Conservation (phyloP, 2,113 vertebrate genomes). For the Hippocampus zosterae region DNA sequence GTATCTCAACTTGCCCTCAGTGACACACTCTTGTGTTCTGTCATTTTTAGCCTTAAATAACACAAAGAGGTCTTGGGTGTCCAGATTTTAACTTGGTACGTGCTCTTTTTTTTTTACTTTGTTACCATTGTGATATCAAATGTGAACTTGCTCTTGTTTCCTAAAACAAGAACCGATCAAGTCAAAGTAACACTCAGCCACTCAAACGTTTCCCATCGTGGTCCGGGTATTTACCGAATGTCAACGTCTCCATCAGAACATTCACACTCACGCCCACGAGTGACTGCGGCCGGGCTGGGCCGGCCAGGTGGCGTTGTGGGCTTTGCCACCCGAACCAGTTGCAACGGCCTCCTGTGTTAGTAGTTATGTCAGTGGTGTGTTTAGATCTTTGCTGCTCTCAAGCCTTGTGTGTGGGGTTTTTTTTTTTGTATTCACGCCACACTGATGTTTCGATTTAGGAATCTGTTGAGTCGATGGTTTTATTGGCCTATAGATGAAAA, state of each 20-base stretch:
- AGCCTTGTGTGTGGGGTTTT: constrained; percentile 51
- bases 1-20: constrained; percentile 72
- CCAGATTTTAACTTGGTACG: constrained; percentile 36
- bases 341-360: constrained; percentile 37
- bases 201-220: constrained; percentile 24
- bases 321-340: constrained; percentile 39
- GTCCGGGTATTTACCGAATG: constrained; percentile 19
- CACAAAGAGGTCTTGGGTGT: constrained; percentile 55
- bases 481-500: constrained; percentile 31
- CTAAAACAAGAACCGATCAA: constrained; percentile 11
- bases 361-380: constrained; percentile 50
- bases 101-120: constrained; percentile 4
- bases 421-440: constrained; percentile 44
- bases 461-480: constrained; percentile 20
- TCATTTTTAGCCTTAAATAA: constrained; percentile 70
- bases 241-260: constrained; percentile 30
- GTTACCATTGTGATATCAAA: neutral
- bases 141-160: neutral
- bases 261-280: constrained; percentile 23
- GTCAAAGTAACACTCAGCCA: constrained; percentile 10
- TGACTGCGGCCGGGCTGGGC: constrained; percentile 24
- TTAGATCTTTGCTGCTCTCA: constrained; percentile 49
- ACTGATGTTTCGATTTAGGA: constrained; percentile 45
- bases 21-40: constrained; percentile 44
- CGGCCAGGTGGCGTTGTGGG: constrained; percentile 38